These are phyloP conservation scores for Opisthograptis luteolata DNA, from an alignment of 2,888 invertebrate species.

Conservation along the genomic window DNA sequence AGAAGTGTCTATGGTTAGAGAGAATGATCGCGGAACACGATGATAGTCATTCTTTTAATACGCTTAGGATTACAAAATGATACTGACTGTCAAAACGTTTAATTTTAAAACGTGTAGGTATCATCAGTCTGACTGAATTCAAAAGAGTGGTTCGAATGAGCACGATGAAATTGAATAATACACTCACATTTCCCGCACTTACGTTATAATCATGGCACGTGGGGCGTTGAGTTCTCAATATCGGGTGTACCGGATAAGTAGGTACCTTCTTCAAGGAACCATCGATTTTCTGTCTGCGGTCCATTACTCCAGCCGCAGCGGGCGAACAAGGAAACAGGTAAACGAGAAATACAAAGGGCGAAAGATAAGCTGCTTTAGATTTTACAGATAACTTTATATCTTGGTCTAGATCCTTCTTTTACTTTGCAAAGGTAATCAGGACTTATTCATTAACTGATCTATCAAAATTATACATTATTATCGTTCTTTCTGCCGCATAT, in stretches of 20 bases:
- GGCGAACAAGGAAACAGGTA: conserved; percentile 3
- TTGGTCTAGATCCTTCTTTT: background rate
- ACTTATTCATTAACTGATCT: conserved; percentile 17
- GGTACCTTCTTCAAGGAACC: conserved; percentile 23
- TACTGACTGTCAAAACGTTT: conserved; percentile 20
- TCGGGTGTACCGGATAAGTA: conserved; percentile 25
- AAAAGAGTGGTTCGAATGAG: background rate
- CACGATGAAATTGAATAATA: background rate
- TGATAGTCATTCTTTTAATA: conserved; percentile 39
- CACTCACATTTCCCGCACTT: conserved; percentile 8
- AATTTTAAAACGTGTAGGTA: conserved; percentile 4
- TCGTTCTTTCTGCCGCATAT: conserved; percentile 26
- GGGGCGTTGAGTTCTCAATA: conserved; percentile 19
- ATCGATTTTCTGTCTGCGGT: conserved; percentile 33
- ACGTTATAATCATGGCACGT: conserved; percentile 14
- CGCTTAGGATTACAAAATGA: conserved; percentile 26
- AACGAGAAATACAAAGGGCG: background rate
- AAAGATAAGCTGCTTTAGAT: background rate
- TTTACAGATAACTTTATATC: background rate
- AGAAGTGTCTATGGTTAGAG: conserved; percentile 62
- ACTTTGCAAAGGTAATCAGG: background rate
- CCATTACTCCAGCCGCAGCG: conserved; percentile 9
- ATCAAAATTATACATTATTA: conserved; percentile 13
- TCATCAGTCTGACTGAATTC: background rate
- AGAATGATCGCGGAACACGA: conserved; percentile 50